These are phyloP conservation scores for Sinocyclocheilus anophthalmus DNA, from an alignment of 2,113 vertebrate genomes.

Conservation along the genomic window DNA sequence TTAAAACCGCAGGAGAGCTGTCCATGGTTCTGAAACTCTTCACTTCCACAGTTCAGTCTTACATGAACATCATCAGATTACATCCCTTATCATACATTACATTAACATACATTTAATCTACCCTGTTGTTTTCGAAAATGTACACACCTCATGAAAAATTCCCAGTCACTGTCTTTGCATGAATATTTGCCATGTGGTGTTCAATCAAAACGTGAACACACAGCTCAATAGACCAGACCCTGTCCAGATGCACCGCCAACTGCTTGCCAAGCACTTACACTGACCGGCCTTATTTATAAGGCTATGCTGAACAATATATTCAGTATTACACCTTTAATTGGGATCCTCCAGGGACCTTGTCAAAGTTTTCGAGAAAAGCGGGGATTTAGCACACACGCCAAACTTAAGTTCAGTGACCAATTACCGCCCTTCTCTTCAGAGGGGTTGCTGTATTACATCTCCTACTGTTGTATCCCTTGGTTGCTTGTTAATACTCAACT, in stretches of 20 bases:
- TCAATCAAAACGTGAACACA: conserved; percentile 37
- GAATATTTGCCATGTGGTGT: conserved; percentile 48
- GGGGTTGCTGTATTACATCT: conserved; percentile 65
- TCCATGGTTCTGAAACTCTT: conserved; percentile 7
- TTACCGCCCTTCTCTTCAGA: conserved; percentile 66
- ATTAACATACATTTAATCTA: not conserved
- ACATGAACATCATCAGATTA: not conserved
- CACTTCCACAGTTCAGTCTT: not conserved
- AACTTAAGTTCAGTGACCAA: conserved; percentile 72
- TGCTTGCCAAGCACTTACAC: conserved; percentile 60
- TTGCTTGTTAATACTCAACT: conserved; percentile 61
- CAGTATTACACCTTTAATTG: conserved; percentile 72
- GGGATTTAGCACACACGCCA: conserved; percentile 54
- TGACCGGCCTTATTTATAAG: conserved; percentile 60
- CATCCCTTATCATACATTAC: not conserved
- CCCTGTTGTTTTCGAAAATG: not conserved
- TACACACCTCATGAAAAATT: not conserved
- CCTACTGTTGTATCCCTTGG: conserved; percentile 61
- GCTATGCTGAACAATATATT: conserved; percentile 61
- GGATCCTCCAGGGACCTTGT: conserved; percentile 70
- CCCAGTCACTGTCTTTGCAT: not conserved
- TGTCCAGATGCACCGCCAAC: conserved; percentile 25
- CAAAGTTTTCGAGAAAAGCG: conserved; percentile 65
- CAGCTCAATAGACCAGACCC: conserved; percentile 5
- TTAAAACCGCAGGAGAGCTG: conserved; percentile 3